phyloP scores from a whole-genome alignment of 2,113 vertebrate genomes.

The Strix uralensis region DNA sequence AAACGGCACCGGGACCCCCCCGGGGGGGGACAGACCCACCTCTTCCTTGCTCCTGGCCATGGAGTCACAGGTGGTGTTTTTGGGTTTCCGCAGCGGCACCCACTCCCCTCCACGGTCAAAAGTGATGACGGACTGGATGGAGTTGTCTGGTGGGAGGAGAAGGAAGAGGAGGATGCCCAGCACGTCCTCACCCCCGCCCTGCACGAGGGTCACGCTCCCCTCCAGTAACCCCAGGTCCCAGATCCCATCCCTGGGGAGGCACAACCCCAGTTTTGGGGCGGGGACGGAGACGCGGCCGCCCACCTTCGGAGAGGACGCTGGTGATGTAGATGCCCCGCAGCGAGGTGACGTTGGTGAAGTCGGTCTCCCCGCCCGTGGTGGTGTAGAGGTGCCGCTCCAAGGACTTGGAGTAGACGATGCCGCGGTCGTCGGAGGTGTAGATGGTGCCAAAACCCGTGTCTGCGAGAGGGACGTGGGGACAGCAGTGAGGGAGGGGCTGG shows the following conservation, averaged over 20 bases:
- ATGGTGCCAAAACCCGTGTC: constrained; percentile 90
- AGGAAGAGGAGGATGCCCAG: neutral
- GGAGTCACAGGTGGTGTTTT: constrained; percentile 83
- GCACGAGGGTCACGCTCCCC: neutral
- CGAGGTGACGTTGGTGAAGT: constrained; percentile 94
- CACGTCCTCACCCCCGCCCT: accelerated
- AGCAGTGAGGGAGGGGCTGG: accelerated
- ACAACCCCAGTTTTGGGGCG: too few species aligned
- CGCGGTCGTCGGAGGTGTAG: constrained; percentile 90
- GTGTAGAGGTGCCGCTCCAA: constrained; percentile 91
- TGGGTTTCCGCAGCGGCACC: constrained; percentile 83
- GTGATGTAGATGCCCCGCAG: constrained; percentile 90
- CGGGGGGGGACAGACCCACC: constrained; percentile 63
- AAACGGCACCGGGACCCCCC: accelerated
- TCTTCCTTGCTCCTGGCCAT: constrained; percentile 82
- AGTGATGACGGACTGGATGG: constrained; percentile 88
- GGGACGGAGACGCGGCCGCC: neutral
- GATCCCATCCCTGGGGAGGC: neutral
- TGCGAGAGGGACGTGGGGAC: constrained; percentile 21
- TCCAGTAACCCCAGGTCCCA: neutral
- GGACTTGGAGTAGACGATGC: constrained; percentile 92
- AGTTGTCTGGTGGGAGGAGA: constrained; percentile 49
- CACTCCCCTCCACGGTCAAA: constrained; percentile 92
- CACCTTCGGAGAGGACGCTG: constrained; percentile 87
- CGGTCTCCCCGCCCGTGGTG: constrained; percentile 85